A percentile compares a stretch with the other conserved stretches of the same genome.
Evolutionary conservation across 2,888 invertebrate genomes (phyloP).

Genomic region (Anorthoa munda): DNA sequence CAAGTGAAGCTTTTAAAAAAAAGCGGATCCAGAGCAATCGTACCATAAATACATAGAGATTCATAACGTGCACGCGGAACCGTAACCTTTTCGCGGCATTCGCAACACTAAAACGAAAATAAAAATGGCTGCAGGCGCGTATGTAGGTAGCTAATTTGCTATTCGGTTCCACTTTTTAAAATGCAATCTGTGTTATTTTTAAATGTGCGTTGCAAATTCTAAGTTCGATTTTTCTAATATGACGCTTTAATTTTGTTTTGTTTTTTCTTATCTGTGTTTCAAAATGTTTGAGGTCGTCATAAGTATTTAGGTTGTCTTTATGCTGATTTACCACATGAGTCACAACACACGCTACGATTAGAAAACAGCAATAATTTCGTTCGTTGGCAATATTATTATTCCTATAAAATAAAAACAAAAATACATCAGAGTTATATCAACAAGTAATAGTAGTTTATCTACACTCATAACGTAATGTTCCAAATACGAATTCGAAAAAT

Average conservation of each 20-base stretch:
- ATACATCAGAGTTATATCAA: no score
- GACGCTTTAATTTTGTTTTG: neutral
- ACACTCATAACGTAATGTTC: no score
- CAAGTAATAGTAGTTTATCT: no score
- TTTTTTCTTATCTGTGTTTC: neutral
- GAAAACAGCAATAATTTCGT: no score
- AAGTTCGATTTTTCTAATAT: neutral
- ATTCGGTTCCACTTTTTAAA: slow-evolving; percentile 19
- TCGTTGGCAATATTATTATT: no score
- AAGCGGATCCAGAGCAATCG: slow-evolving; percentile 14
- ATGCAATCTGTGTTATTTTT: slow-evolving; percentile 30
- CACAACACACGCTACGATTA: no score
- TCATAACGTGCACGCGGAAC: slow-evolving; percentile 22
- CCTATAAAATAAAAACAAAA: no score
- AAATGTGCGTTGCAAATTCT: slow-evolving; percentile 1
- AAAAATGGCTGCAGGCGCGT: slow-evolving; percentile 14
- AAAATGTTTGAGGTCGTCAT: neutral
- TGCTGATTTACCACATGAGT: no score
- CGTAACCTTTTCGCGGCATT: slow-evolving; percentile 22
- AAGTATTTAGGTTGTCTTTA: no score
- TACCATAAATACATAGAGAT: slow-evolving; percentile 45
- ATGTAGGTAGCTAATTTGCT: slow-evolving; percentile 6
- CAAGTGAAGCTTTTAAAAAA: slow-evolving; percentile 34
- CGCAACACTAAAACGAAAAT: slow-evolving; percentile 35
- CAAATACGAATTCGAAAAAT: no score